Percentiles rank a stretch among this genome's conserved stretches.
Evolutionary conservation across 2,797 vertebrate genomes (phyloP).

Genomic region (Sebastes kiyomatsui): DNA sequence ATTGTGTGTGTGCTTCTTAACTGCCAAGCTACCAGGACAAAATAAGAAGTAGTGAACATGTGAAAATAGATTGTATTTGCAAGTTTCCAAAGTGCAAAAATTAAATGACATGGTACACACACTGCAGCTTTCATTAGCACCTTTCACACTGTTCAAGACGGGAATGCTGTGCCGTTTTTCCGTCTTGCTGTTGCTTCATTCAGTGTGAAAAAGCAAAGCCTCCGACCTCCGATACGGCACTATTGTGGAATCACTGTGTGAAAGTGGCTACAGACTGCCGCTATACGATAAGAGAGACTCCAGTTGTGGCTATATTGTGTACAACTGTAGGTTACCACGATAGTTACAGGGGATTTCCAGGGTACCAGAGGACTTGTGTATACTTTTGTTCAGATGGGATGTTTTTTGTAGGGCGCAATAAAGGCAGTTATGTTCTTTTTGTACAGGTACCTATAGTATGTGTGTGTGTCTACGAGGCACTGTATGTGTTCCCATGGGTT

Average conservation of each 20-base stretch:
- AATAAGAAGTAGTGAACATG: neutral
- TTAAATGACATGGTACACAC: neutral
- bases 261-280: no score
- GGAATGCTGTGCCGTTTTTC: no score
- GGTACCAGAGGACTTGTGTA: no score
- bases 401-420: neutral
- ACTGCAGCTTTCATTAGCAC: no score
- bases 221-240: no score
- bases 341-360: neutral
- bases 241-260: no score
- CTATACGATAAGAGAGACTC: no score
- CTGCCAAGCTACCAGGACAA: neutral
- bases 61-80: neutral
- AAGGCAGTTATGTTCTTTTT: neutral
- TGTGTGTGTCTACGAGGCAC: neutral
- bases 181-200: no score
- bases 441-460: neutral
- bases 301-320: neutral
- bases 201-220: no score
- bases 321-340: neutral
- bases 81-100: neutral
- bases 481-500: neutral
- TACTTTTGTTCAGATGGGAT: no score
- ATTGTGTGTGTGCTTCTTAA: neutral
- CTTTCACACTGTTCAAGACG: no score